Evolutionary conservation across 1,140 invertebrate species (phyloP).

Genomic region (Lithobius niger): DNA sequence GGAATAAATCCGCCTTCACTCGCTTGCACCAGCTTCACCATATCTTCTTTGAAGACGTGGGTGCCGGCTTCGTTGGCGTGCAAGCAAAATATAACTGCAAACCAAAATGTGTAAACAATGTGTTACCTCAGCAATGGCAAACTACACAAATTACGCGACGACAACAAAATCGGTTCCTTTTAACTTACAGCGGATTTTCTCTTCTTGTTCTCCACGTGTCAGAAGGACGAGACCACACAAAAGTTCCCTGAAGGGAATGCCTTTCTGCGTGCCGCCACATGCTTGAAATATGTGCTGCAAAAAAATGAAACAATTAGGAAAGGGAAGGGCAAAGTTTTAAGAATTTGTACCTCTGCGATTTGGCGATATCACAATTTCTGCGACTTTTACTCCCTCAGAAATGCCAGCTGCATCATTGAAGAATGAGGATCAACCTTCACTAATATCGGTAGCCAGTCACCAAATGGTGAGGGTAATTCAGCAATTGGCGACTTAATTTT

Average conservation of each 20-base stretch:
- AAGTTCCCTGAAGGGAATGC: conserved; percentile 67
- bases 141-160: background rate
- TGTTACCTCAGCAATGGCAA: background rate
- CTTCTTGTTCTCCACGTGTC: conserved; percentile 63
- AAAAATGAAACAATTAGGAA: conserved; percentile 11
- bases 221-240: conserved; percentile 67
- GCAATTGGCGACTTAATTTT: no score
- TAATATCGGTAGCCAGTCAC: no score
- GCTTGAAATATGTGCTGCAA: conserved; percentile 55
- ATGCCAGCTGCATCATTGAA: no score
- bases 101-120: conserved; percentile 18
- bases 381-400: no score
- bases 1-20: conserved; percentile 38
- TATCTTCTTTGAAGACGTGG: conserved; percentile 59
- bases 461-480: no score
- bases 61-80: conserved; percentile 64
- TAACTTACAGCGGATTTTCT: conserved; percentile 65
- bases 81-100: conserved; percentile 66
- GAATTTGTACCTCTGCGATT: no score
- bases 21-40: conserved; percentile 48
- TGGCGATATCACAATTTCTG: no score
- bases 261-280: conserved; percentile 62
- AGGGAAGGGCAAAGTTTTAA: no score
- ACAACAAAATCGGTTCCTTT: background rate
- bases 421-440: no score